phyloP scores from a whole-genome alignment of 2,113 vertebrate genomes.

The Bolborhynchus lineola region DNA sequence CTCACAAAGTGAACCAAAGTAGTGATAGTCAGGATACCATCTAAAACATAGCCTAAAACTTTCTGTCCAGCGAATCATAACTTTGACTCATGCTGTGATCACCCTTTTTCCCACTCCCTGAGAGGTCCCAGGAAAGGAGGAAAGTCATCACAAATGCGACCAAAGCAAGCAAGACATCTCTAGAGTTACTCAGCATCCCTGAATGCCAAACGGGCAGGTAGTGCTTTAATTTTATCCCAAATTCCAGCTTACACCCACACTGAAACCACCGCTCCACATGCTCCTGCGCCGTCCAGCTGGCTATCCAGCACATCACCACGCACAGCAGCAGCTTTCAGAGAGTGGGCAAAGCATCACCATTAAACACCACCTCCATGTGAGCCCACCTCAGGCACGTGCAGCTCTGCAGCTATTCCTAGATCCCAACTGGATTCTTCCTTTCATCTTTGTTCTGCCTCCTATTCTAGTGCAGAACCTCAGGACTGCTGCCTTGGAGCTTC shows the following conservation, averaged over 20 bases:
- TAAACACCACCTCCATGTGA: neutral
- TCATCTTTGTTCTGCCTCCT: conserved; percentile 50
- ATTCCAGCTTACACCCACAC: neutral
- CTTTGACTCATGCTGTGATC: neutral
- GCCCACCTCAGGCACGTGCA: neutral
- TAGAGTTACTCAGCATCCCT: neutral
- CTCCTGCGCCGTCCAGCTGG: neutral
- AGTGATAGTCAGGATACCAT: neutral
- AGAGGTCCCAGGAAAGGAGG: neutral
- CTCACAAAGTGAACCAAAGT: neutral
- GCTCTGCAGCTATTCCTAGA: conserved; percentile 46
- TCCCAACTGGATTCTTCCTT: conserved; percentile 51
- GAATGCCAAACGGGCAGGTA: neutral
- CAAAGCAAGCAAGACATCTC: neutral
- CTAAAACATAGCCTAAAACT: neutral
- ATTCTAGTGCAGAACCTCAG: conserved; percentile 42
- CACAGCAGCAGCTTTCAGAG: neutral
- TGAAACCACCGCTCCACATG: neutral
- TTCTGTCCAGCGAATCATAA: neutral
- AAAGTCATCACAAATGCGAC: neutral
- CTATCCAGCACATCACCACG: neutral
- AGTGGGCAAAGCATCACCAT: neutral
- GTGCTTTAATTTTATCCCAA: neutral
- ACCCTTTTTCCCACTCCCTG: neutral
- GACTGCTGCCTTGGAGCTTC: conserved; percentile 42